Percentiles rank a stretch among this genome's conserved stretches.
Evolutionary conservation across 2,113 vertebrate species (phyloP).

Genomic region (Hippocampus abdominalis): DNA sequence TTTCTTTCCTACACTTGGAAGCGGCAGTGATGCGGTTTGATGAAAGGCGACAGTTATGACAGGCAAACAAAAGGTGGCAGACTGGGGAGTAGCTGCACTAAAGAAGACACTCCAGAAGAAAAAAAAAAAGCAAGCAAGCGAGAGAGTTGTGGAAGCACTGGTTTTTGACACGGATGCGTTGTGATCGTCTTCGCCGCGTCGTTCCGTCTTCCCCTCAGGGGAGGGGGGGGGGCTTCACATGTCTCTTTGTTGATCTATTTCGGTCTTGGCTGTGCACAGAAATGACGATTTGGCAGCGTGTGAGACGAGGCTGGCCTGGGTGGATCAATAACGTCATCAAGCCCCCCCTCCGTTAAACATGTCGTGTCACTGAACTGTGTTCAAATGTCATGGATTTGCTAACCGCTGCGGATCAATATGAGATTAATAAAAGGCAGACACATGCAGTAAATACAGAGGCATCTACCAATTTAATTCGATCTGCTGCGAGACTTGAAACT

Average conservation of each 20-base stretch:
- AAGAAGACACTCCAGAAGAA: background rate
- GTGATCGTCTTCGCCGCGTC: conserved; percentile 38
- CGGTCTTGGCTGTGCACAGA: conserved; percentile 17
- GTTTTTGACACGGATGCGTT: conserved; percentile 42
- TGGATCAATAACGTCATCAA: conserved; percentile 10
- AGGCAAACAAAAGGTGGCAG: conserved; percentile 23
- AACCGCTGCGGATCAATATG: background rate
- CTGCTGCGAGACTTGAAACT: no score
- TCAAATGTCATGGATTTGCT: background rate
- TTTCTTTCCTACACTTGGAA: background rate
- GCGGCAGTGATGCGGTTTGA: background rate
- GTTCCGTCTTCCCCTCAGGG: conserved; percentile 14
- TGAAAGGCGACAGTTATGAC: conserved; percentile 23
- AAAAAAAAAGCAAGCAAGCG: background rate
- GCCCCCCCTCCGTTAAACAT: background rate
- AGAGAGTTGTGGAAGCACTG: background rate
- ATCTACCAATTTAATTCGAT: background rate
- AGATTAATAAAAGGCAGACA: background rate
- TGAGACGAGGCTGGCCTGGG: background rate
- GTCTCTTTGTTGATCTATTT: conserved; percentile 39
- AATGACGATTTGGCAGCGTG: conserved; percentile 1
- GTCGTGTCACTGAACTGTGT: background rate
- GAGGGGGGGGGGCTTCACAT: conserved; percentile 18
- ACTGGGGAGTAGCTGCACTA: conserved; percentile 7
- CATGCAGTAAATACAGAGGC: background rate